phyloP scores from a whole-genome alignment of 2,888 invertebrate species.

The Diabrotica balteata region DNA sequence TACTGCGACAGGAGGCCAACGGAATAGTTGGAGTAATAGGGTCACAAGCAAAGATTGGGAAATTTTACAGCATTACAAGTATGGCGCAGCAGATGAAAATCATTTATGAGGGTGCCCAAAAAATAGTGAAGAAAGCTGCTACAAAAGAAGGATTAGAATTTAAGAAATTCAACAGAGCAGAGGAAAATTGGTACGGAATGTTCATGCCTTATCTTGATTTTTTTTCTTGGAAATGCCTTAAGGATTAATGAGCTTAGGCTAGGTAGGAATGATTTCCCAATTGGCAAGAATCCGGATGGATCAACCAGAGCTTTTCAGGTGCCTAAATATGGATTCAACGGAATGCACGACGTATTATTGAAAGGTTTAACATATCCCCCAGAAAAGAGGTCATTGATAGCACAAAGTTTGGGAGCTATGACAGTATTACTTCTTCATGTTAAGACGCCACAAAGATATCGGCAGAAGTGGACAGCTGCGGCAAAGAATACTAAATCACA shows the following conservation, averaged over 20 bases:
- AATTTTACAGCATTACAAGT: not conserved
- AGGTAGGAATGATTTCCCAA: not conserved
- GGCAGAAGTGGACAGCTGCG: too few relatives aligned
- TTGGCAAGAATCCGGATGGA: not conserved
- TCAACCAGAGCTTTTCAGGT: not conserved
- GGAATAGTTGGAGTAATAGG: not conserved
- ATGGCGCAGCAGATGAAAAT: too few relatives aligned
- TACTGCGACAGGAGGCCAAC: not conserved
- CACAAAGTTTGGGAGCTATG: not conserved
- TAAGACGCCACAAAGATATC: too few relatives aligned
- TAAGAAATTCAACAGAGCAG: not conserved
- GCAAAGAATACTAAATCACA: too few relatives aligned
- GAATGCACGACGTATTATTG: not conserved
- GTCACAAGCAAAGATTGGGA: not conserved
- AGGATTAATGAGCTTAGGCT: not conserved
- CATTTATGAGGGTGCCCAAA: not conserved
- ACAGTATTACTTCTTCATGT: not conserved
- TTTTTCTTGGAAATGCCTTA: not conserved
- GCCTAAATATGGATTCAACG: not conserved
- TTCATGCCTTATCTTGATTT: slow-evolving; percentile 6
- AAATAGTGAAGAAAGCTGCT: not conserved
- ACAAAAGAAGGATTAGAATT: not conserved
- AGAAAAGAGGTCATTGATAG: not conserved
- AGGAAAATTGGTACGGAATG: not conserved
- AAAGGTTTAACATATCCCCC: not conserved